Evolutionary conservation across 2,797 vertebrate species (phyloP).

Genomic region (Anolis apletophallus): DNA sequence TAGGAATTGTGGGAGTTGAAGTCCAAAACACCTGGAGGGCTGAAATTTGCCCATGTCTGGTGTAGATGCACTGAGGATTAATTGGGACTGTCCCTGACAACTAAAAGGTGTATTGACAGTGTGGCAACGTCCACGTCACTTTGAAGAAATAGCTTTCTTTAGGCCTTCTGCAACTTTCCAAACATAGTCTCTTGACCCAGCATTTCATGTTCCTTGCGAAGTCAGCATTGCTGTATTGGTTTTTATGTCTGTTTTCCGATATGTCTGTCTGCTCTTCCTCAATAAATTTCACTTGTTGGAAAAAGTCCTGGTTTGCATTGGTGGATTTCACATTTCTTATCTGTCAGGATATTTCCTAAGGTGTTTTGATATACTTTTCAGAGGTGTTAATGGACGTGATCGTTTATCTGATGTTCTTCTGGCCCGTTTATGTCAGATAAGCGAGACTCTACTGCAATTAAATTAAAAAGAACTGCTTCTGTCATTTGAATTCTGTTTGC

Average conservation of each 20-base stretch:
- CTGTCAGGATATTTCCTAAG: not conserved
- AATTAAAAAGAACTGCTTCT: too few species aligned
- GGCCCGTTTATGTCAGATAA: too few species aligned
- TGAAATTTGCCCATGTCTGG: too few species aligned
- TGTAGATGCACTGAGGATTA: too few species aligned
- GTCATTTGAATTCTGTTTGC: too few species aligned
- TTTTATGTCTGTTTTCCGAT: not conserved
- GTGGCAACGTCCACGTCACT: not conserved
- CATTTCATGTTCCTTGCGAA: not conserved
- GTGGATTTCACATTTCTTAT: not conserved
- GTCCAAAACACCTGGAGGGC: too few species aligned
- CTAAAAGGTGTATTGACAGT: not conserved
- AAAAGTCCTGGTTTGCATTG: not conserved
- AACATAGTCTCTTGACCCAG: not conserved
- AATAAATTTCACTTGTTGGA: conserved; percentile 5
- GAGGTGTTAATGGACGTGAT: not conserved
- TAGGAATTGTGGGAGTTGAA: too few species aligned
- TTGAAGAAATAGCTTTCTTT: not conserved
- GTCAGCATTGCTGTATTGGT: not conserved
- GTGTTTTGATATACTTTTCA: not conserved
- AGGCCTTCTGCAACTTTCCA: not conserved
- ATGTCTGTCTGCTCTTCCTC: too few species aligned
- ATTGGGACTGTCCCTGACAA: not conserved
- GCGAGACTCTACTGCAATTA: too few species aligned
- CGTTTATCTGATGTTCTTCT: too few species aligned